Base-by-base conservation (phyloP, 2,113 vertebrate species). In the Ginglymostoma cirratum region DNA sequence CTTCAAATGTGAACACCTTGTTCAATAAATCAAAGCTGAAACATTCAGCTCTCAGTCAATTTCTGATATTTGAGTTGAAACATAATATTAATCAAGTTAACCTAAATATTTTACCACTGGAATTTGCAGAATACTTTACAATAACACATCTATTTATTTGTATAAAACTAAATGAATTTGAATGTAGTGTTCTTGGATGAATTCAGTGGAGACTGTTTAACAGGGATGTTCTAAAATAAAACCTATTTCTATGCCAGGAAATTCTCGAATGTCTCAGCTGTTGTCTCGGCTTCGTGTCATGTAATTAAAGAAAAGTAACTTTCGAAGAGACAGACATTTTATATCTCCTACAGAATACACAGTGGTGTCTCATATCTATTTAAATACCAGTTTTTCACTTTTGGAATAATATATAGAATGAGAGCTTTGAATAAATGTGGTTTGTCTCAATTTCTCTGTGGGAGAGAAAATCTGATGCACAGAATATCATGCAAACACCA, bases 1-100 rank as follows among this genome's bases (percentile, higher is more conserved):
- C 38, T 38, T 61, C 3, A 66, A 94, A 90, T 90, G 30, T 89
- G 55, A 89, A 70, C 27, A 94, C 45, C 4, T 27, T 94, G 72
- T 48, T 72, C 70, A 95, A 70, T 45, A 95, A 95, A 95, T 38
- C 17, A 94, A 42, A 45, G 24, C 65, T 83, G 86, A 48, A 89
- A 30, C 3, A 55, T 89, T 55, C 52, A 93, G 5, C 27, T 90
- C 86, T 61, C 34, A 92, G n/a, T 93, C 61, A 93, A 67, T 93
- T 93, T n/a, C 65, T 93, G 89, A 42, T 19, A 92, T 66, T 66
- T n/a, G 34, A 21, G 4, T 83, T 45, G 38, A 38, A 83, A 42
- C 34, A 85, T 86, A 48, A 80, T 17, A 12, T 19, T 78, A 30
- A 52, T 87, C 12, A 23, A 48, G 85, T 12, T 87, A 27, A 87